Base-by-base conservation (phyloP, 2,113 vertebrate genomes). In the Cyanocitta stelleri region DNA sequence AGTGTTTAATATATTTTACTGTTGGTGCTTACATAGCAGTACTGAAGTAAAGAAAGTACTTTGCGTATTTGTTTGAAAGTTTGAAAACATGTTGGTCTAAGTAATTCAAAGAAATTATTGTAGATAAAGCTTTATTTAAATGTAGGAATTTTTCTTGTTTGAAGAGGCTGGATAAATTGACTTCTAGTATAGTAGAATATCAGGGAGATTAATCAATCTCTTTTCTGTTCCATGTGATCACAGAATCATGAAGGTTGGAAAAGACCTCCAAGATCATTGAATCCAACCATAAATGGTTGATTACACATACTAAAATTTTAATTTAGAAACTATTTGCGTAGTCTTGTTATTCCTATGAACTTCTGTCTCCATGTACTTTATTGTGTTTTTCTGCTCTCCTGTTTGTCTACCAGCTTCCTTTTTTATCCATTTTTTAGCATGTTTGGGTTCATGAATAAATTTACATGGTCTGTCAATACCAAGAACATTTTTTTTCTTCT, bases 371-470 rank as follows among this genome's bases (percentile, higher is more conserved):
- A 0, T 61, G 22, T 85, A 33, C 41, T 71, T 44, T 44, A n/a
- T 54, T 59, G 33, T 79, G 55, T 72, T 85, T 75, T 81, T 84
- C 33, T 87, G 22, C 61, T 54, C 29, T 82, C 20, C 37, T 85
- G 24, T 73, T 91, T 85, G 59, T 83, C 13, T 92, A 69, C 46
- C 32, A 72, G 32, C 51, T 72, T 72, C 20, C 24, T 77, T 83
- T 95, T 93, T 92, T 55, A 93, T 80, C 41, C n/a, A 83, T 96
- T 94, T 96, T 95, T 95, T 76, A 96, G 44, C 21, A 52, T n/a
- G 18, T 73, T 83, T 83, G 55, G 48, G 80, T 88, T 93, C 88
- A 67, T 94, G 46, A 95, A 93, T 92, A 46, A 63, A 80, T 95
- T 80, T 92, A 76, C 90, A 23, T 90, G 46, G 55, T 94, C 67